Percentiles rank a stretch among this genome's conserved stretches.
phyloP scores from a whole-genome alignment of 2,888 invertebrate species.

The Chrysodeixis includens region DNA sequence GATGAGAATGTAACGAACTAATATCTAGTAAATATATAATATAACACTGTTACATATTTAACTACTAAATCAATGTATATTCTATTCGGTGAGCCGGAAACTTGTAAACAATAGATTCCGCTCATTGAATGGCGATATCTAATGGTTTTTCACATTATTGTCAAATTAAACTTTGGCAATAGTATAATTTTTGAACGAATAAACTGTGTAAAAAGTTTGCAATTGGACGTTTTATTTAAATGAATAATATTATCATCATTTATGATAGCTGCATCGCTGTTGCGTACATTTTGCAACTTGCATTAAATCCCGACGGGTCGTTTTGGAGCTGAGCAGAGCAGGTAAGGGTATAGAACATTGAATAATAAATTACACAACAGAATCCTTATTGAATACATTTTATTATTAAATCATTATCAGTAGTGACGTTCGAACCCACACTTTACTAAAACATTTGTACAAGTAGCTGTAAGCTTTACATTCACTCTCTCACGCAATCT shows the following conservation, averaged over 20 bases:
- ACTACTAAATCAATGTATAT: conserved; percentile 63
- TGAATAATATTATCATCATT: too few relatives aligned
- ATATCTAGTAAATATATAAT: conserved; percentile 62
- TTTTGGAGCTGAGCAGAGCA: too few relatives aligned
- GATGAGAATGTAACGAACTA: conserved; percentile 67
- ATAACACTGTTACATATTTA: conserved; percentile 69
- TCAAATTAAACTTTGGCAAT: conserved; percentile 76
- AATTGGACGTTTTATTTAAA: conserved; percentile 62
- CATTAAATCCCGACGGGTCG: too few relatives aligned
- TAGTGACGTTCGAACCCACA: conserved; percentile 64
- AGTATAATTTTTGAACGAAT: conserved; percentile 80
- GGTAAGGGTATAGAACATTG: too few relatives aligned
- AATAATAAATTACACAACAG: conserved; percentile 47
- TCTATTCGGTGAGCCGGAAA: conserved; percentile 62
- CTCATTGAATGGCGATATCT: conserved; percentile 70
- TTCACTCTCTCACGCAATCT: conserved; percentile 47
- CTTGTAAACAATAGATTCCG: conserved; percentile 52
- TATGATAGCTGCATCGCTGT: too few relatives aligned
- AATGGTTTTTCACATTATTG: conserved; percentile 77
- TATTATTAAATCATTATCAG: conserved; percentile 70
- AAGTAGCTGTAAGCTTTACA: conserved; percentile 62
- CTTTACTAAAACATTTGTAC: conserved; percentile 72
- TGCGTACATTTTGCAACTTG: too few relatives aligned
- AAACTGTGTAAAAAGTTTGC: conserved; percentile 76
- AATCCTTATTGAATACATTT: conserved; percentile 67